A percentile compares a stretch with the other conserved stretches of the same genome.
These are phyloP conservation scores for Drosophila barbarae DNA, from an alignment of 2,888 invertebrate species.

Conservation along the genomic window DNA sequence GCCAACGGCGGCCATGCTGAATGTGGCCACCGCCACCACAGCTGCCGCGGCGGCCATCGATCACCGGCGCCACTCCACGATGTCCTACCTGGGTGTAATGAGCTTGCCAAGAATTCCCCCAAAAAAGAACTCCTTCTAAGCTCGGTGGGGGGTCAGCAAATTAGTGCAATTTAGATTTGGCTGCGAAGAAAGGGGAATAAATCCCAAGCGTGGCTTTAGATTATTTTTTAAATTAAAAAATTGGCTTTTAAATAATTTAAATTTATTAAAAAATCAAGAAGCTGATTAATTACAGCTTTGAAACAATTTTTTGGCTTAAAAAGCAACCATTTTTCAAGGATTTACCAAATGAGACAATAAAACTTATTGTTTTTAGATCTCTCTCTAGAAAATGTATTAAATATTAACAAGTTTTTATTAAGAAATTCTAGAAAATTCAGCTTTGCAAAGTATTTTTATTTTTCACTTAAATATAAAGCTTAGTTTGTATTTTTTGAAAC, in stretches of 20 bases:
- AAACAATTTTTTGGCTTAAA: neutral
- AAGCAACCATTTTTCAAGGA: neutral
- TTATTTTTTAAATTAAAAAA: neutral
- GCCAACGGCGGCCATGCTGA: conserved; percentile 65
- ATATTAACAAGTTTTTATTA: neutral
- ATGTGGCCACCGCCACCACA: conserved; percentile 52
- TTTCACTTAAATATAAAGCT: too few relatives aligned
- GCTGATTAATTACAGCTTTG: too few relatives aligned
- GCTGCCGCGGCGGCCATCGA: conserved; percentile 47
- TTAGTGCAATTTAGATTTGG: neutral
- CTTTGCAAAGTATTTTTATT: too few relatives aligned
- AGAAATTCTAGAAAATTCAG: too few relatives aligned
- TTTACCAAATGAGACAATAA: neutral
- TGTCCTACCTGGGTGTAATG: conserved; percentile 80
- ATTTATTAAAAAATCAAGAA: neutral
- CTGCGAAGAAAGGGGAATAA: neutral
- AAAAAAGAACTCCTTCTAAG: conserved; percentile 1
- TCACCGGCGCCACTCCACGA: conserved; percentile 78
- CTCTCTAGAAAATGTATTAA: neutral
- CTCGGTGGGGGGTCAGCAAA: conserved; percentile 16
- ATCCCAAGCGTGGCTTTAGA: neutral
- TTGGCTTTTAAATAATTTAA: neutral
- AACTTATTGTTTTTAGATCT: neutral
- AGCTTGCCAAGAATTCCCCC: conserved; percentile 29
- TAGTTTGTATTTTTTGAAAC: conserved; percentile 18